These are phyloP conservation scores for Pangasius djambal DNA, from an alignment of 2,797 vertebrate species.

Conservation along the genomic window DNA sequence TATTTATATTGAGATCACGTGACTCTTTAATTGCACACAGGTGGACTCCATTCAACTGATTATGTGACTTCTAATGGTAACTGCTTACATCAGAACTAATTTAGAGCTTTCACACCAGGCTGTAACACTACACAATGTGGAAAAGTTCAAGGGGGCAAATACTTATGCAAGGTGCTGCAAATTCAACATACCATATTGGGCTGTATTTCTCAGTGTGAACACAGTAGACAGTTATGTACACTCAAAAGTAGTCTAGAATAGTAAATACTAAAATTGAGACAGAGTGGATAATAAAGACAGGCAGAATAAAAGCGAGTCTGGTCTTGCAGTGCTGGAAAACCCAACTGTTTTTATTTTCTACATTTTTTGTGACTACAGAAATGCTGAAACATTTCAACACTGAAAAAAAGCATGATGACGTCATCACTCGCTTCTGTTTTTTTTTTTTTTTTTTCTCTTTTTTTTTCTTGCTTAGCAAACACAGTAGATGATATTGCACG, in stretches of 20 bases:
- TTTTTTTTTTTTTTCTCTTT: conserved; percentile 59
- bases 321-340: conserved; percentile 94
- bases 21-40: not conserved
- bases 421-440: conserved; percentile 88
- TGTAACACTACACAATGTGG: not conserved
- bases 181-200: not conserved
- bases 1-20: not conserved
- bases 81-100: not conserved
- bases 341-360: conserved; percentile 99
- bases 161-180: not conserved
- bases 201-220: not conserved
- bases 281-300: not conserved
- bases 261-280: not conserved
- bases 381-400: conserved; percentile 97
- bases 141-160: not conserved
- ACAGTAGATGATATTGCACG: conserved; percentile 98
- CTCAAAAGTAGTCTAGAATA: not conserved
- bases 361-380: conserved; percentile 94
- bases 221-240: not conserved
- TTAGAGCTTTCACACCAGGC: not conserved
- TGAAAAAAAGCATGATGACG: conserved; percentile 95
- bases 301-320: conserved; percentile 66
- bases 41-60: not conserved
- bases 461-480: conserved; percentile 93
- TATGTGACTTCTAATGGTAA: not conserved